Conservation (phyloP, 2,888 invertebrate species). For the Epistrophe grossulariae region DNA sequence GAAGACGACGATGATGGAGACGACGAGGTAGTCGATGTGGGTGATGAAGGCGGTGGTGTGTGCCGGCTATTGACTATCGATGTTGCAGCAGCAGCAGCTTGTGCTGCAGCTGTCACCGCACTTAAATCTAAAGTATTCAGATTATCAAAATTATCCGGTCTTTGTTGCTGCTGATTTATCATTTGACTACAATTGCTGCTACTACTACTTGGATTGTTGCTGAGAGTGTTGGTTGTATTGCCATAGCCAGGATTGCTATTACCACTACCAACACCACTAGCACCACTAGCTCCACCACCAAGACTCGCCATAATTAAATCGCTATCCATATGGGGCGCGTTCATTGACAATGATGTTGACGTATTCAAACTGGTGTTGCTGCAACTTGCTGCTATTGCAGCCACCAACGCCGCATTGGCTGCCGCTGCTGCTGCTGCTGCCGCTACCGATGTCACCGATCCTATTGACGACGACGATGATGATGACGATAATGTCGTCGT, state of each 20-base stretch:
- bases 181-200: constrained; percentile 69
- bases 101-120: constrained; percentile 64
- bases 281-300: constrained; percentile 11
- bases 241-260: constrained; percentile 15
- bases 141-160: constrained; percentile 61
- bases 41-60: constrained; percentile 69
- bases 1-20: constrained; percentile 54
- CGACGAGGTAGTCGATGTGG: constrained; percentile 61
- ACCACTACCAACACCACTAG: constrained; percentile 16
- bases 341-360: constrained; percentile 50
- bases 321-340: constrained; percentile 60
- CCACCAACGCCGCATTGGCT: constrained; percentile 66
- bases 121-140: constrained; percentile 66
- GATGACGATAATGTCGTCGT: constrained; percentile 63
- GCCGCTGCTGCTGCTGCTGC: constrained; percentile 65
- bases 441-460: constrained; percentile 44
- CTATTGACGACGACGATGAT: constrained; percentile 62
- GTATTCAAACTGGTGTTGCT: constrained; percentile 43
- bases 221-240: constrained; percentile 38
- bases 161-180: constrained; percentile 55
- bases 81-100: constrained; percentile 48
- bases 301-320: constrained; percentile 59
- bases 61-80: constrained; percentile 46
- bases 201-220: constrained; percentile 41
- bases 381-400: constrained; percentile 69